phyloP scores from a whole-genome alignment of 2,797 vertebrate species.

The Clamator glandarius region DNA sequence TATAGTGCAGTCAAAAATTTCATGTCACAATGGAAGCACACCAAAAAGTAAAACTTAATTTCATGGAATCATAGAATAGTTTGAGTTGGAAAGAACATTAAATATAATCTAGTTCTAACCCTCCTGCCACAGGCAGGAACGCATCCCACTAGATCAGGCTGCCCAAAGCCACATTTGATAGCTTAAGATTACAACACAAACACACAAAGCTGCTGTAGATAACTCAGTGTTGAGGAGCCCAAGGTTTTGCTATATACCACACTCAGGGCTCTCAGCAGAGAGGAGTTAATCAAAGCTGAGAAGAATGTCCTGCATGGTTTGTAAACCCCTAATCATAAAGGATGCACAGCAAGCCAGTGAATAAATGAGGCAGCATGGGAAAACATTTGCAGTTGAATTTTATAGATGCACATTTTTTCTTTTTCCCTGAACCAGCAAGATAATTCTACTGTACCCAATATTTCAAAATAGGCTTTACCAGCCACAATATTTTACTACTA shows the following conservation, averaged over 20 bases:
- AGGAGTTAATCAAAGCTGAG: conserved; percentile 19
- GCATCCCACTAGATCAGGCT: too few species aligned
- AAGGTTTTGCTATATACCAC: neutral
- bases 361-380: neutral
- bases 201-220: neutral
- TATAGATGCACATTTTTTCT: neutral
- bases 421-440: neutral
- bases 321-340: conserved; percentile 16
- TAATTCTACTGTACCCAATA: neutral
- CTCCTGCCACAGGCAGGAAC: too few species aligned
- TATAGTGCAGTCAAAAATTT: neutral
- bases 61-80: too few species aligned
- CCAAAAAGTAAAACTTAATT: neutral
- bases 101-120: too few species aligned
- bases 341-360: conserved; percentile 9
- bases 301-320: neutral
- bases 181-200: neutral
- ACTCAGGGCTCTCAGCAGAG: neutral
- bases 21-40: neutral
- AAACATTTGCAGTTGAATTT: conserved; percentile 23
- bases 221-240: neutral
- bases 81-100: too few species aligned
- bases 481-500: neutral
- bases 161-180: too few species aligned
- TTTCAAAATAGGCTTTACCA: conserved; percentile 15